These are phyloP conservation scores for Oeneis ivallda DNA, from an alignment of 2,888 invertebrate genomes.

Conservation along the genomic window DNA sequence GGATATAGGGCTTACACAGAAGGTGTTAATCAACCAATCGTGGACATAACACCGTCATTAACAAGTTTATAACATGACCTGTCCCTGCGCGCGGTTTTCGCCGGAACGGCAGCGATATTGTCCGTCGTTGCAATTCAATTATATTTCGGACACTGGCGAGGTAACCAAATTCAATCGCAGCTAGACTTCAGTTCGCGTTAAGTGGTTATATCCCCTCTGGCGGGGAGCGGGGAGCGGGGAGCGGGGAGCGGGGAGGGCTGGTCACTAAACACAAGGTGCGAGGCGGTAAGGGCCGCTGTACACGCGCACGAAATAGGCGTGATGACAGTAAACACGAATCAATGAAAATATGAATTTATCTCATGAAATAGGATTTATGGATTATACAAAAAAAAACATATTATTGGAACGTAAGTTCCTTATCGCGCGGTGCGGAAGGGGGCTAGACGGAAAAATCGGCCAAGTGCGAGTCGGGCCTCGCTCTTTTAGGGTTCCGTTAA, in stretches of 20 bases:
- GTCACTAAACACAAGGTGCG: conserved; percentile 70
- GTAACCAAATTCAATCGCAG: conserved; percentile 72
- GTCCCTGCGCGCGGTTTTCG: neutral
- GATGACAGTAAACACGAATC: too few species aligned
- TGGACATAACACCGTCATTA: neutral
- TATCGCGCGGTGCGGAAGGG: too few species aligned
- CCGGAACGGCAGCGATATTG: conserved; percentile 25
- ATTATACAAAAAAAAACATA: too few species aligned
- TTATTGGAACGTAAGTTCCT: too few species aligned
- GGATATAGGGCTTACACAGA: too few species aligned
- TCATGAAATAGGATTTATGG: too few species aligned
- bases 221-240: conserved; percentile 34
- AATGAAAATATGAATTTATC: too few species aligned
- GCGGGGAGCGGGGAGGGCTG: conserved; percentile 54
- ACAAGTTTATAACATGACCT: neutral
- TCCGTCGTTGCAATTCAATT: conserved; percentile 41
- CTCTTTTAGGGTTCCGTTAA: too few species aligned
- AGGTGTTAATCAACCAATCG: conserved; percentile 11
- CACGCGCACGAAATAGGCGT: conserved; percentile 2
- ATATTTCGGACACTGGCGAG: conserved; percentile 55
- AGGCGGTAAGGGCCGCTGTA: conserved; percentile 33
- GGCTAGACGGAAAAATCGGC: too few species aligned
- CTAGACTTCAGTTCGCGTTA: conserved; percentile 76
- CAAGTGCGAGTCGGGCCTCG: too few species aligned
- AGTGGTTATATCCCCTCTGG: conserved; percentile 77